phyloP scores from a whole-genome alignment of 2,113 vertebrate genomes.

The Puntigrus tetrazona region DNA sequence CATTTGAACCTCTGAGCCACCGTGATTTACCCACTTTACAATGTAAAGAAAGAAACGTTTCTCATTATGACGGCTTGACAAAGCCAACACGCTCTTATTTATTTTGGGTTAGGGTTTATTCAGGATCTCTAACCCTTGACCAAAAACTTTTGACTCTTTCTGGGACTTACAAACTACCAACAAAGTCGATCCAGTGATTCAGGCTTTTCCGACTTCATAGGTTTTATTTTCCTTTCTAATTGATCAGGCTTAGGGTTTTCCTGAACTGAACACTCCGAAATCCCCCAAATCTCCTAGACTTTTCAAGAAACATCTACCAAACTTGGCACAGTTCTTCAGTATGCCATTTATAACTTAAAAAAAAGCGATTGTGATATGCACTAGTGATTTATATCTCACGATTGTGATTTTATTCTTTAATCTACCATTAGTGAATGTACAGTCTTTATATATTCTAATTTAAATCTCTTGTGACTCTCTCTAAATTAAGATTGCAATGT shows the following conservation, averaged over 20 bases:
- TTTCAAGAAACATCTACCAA: background rate
- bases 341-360: background rate
- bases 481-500: too few relatives aligned
- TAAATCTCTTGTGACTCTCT: too few relatives aligned
- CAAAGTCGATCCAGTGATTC: background rate
- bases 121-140: background rate
- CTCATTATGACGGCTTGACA: slow-evolving; percentile 19
- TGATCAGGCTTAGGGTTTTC: background rate
- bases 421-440: too few relatives aligned
- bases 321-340: background rate
- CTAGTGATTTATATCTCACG: background rate
- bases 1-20: slow-evolving; percentile 19
- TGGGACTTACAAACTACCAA: background rate
- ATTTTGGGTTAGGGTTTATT: background rate
- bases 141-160: background rate
- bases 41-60: background rate
- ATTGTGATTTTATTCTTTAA: background rate
- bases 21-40: background rate
- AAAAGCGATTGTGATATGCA: too few relatives aligned
- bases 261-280: background rate
- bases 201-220: background rate
- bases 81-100: slow-evolving; percentile 1
- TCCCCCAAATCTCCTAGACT: background rate
- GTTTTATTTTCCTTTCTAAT: slow-evolving; percentile 19
- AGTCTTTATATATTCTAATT: too few relatives aligned